These are phyloP conservation scores for Ctenochaetus hawaiiensis DNA, from an alignment of 2,797 vertebrate species.

Conservation along the genomic window DNA sequence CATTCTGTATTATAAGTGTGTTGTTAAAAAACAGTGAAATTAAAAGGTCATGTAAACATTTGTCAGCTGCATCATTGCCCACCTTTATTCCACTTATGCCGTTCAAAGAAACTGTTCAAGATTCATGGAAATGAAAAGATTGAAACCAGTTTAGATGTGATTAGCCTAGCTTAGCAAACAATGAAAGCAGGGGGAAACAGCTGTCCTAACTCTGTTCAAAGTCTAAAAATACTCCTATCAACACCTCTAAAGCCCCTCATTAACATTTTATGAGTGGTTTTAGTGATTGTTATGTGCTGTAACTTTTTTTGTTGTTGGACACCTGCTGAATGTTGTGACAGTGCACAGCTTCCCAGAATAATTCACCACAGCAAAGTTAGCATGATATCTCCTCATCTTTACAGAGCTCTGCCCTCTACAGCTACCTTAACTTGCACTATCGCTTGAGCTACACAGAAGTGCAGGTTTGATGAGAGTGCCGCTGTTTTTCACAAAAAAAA, in stretches of 20 bases:
- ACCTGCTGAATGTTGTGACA: not conserved
- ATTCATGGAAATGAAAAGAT: not conserved
- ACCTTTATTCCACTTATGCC: not conserved
- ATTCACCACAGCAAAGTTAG: not conserved
- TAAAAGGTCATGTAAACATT: slow-evolving; percentile 73
- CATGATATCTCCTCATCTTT: not conserved
- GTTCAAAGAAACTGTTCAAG: not conserved
- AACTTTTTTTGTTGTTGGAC: not conserved
- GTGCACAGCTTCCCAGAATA: not conserved
- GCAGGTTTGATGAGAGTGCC: too few relatives aligned
- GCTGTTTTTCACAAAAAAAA: too few relatives aligned
- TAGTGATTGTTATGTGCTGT: not conserved
- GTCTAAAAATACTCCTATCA: not conserved
- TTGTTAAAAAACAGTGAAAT: slow-evolving; percentile 68
- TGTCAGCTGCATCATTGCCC: slow-evolving; percentile 39
- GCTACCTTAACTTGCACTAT: too few relatives aligned
- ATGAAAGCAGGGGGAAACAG: not conserved
- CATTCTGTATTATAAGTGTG: slow-evolving; percentile 77
- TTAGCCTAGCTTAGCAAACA: not conserved
- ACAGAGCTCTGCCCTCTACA: too few relatives aligned
- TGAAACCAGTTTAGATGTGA: not conserved
- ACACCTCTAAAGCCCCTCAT: not conserved
- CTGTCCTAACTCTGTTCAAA: not conserved
- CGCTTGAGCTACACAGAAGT: too few relatives aligned
- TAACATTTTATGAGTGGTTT: not conserved